Evolutionary conservation across 64 coral and sea anemone genomes (phyloP).

Genomic region (Orbicella faveolata): DNA sequence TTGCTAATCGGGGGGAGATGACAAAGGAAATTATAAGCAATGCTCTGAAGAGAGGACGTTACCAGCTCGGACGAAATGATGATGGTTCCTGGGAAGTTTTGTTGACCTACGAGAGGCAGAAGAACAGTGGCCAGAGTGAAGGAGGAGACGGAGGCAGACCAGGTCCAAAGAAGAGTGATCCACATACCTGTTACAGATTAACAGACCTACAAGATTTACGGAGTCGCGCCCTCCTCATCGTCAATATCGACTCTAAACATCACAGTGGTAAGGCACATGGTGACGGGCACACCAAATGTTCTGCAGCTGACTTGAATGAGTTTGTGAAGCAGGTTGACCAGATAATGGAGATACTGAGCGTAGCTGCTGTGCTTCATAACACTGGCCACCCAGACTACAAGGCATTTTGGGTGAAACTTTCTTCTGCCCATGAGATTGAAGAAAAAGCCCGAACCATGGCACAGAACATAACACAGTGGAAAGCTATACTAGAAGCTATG

Average conservation of each 20-base stretch:
- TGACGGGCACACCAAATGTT: background rate
- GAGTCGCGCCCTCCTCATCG: slow-evolving; percentile 80
- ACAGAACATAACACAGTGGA: slow-evolving; percentile 52
- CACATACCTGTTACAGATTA: background rate
- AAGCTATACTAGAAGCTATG: slow-evolving; percentile 28
- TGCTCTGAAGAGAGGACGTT: slow-evolving; percentile 73
- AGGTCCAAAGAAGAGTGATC: too few relatives aligned
- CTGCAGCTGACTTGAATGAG: slow-evolving; percentile 17
- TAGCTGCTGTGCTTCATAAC: slow-evolving; percentile 9
- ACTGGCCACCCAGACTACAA: slow-evolving; percentile 62
- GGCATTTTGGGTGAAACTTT: slow-evolving; percentile 33
- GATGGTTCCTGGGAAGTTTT: slow-evolving; percentile 18
- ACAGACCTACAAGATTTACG: slow-evolving; percentile 80
- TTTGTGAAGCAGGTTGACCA: slow-evolving; percentile 76
- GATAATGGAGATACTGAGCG: slow-evolving; percentile 56
- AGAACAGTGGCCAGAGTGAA: background rate
- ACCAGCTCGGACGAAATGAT: slow-evolving; percentile 24
- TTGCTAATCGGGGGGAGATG: slow-evolving; percentile 91
- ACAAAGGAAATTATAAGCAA: slow-evolving; percentile 90
- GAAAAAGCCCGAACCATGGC: slow-evolving; percentile 26
- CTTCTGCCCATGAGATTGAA: slow-evolving; percentile 46
- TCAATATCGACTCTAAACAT: slow-evolving; percentile 64
- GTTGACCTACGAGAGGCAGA: too few relatives aligned
- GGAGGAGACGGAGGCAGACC: background rate
- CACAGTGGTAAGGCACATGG: background rate